Evolutionary conservation across 2,797 vertebrate species (phyloP), one percentile per base, ranked within the genome.

Genomic region (Sebastes kiyomatsui): DNA sequence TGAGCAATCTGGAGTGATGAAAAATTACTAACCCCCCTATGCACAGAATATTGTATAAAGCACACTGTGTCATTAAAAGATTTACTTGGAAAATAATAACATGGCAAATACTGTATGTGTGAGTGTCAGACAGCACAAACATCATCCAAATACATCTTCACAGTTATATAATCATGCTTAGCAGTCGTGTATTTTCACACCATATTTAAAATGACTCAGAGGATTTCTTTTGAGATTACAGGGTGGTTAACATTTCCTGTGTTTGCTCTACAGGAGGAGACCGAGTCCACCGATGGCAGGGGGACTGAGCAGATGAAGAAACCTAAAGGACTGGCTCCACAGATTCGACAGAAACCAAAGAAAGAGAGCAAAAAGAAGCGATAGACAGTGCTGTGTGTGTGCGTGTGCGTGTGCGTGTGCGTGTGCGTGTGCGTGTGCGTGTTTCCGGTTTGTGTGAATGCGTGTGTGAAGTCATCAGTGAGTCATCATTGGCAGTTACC

Each of bases 311-410:
- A 93, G 72, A 90, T 82, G 80, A 96, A 93, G 89, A 96, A 95
- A 84, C 61, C 93, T 3, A 96, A 96, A 93, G 93, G 91, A 81
- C 27, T 92, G 2, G 72, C 83, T 4, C 85, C 94, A 49, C 95
- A 91, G 83, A 89, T 91, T 58, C 91, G 96, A 77, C 96, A 96
- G 89, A 96, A 96, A 85, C 86, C 90, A 65, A 96, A 96, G 87
- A 96, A 96, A 87, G 96, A 96, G 81, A 96, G 95, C 88, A 96
- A 96, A 86, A 96, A 96, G 92, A 96, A 96, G 86, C 90, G 96
- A 94, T 96, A 93, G 80, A 80, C 7, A 30, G 20, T 18, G 5
- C 38, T 72, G 23, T 35, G 30, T 68, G 28, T 71, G 8, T 61
- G 12, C 58, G 28, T 30, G 20, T 4, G 8, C 10, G 52, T 32